Percentiles rank a stretch among this genome's conserved stretches.
Evolutionary conservation across 2,113 vertebrate species (phyloP).

Genomic region (Scytalopus superciliaris): DNA sequence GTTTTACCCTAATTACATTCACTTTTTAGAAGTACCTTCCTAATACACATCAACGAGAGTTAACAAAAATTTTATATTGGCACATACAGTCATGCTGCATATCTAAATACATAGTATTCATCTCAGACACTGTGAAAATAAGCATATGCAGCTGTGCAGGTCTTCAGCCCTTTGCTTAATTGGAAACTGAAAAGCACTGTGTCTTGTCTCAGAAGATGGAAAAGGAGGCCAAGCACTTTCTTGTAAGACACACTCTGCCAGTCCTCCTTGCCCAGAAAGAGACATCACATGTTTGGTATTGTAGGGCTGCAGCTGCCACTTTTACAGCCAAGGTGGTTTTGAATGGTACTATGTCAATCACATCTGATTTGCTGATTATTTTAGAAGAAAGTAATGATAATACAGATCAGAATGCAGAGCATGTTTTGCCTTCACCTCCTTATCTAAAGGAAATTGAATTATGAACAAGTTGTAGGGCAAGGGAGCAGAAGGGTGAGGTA

Average conservation of each 20-base stretch:
- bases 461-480: neutral
- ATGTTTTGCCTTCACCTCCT: neutral
- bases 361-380: neutral
- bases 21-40: neutral
- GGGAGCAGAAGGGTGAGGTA: neutral
- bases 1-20: neutral
- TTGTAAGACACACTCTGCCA: neutral
- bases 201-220: neutral
- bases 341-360: neutral
- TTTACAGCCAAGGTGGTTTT: neutral
- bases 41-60: neutral
- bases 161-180: conserved; percentile 11
- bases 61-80: neutral
- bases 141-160: neutral
- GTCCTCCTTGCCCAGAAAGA: neutral
- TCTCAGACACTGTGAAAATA: conserved; percentile 1
- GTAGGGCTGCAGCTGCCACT: neutral
- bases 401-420: neutral
- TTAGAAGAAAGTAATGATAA: neutral
- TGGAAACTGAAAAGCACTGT: neutral
- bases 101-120: neutral
- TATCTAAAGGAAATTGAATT: neutral
- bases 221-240: conserved; percentile 9
- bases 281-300: neutral
- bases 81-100: neutral